Base-by-base conservation (phyloP, 1,140 invertebrate genomes). In the Halesus radiatus region DNA sequence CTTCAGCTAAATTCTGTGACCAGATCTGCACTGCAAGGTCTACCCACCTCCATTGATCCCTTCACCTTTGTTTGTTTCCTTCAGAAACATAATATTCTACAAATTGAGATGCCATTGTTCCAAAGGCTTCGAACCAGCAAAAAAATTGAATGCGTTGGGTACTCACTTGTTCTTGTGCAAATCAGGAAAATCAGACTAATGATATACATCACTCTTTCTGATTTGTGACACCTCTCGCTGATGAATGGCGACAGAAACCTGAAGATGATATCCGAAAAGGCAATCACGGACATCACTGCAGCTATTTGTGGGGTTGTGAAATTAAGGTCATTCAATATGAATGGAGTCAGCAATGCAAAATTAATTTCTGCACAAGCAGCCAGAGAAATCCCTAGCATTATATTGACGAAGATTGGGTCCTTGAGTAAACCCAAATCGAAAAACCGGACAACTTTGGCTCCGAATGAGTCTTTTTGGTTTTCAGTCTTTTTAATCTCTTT, bases 331-430 rank as follows among this genome's bases (percentile, higher is more conserved):
- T 88, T 88, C 2, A 94, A 85, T 45, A 94, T 93, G 32, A 94
- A 92, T 20, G 93, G 93, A 2, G 92, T 90, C 13, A 94, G 80
- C 3, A 93, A 85, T 2, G 92, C 91, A 83, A 94, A 94, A 84
- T 94, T 94, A 2, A 93, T 89, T 84, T 94, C 94, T 0, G 92
- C 92, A 83, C 93, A 93, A 15, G 92, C 91, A 0, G 93, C 93
- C 1, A 94, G 85, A 0, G 92, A 92, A 76, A 94, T 86, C 0
- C 93, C 93, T n/a, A 93, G 80, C 87, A 94, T 90, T 53, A 94
- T 91, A 84, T 92, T 94, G 1, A 94, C 85, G 79, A 91, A 93
- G 68, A 90, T 85, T 8, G 89, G 88, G 85, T 93, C 92, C 60
- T 86, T 87, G 0, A 93, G 84, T n/a, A 92, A 83, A 73, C 89